Evolutionary conservation across 2,797 vertebrate species (phyloP).

Genomic region (Enoplosus armatus): DNA sequence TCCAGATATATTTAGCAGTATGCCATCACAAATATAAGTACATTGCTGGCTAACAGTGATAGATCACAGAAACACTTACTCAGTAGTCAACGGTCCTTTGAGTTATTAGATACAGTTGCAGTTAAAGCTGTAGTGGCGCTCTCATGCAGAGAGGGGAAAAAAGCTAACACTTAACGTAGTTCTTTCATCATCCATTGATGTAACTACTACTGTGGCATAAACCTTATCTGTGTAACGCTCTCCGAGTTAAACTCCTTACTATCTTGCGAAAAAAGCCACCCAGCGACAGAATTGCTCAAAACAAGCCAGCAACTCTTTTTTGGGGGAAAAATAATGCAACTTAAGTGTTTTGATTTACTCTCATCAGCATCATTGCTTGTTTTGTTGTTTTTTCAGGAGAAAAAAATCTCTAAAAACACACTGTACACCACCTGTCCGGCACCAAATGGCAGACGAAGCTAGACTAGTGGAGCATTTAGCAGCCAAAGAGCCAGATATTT

Average conservation of each 20-base stretch:
- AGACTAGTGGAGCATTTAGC: not conserved
- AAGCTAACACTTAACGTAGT: accelerated
- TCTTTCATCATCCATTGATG: not conserved
- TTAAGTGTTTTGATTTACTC: not conserved
- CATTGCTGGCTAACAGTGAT: not conserved
- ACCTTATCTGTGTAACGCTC: not conserved
- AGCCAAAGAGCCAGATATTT: not conserved
- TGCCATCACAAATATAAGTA: not conserved
- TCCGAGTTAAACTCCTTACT: not conserved
- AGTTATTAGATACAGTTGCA: not conserved
- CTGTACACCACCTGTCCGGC: not conserved
- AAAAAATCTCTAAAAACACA: not conserved
- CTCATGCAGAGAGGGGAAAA: not conserved
- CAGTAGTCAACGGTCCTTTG: not conserved
- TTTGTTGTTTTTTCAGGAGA: no score
- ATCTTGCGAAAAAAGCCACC: not conserved
- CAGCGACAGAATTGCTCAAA: not conserved
- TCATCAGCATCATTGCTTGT: no score
- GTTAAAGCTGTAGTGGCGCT: not conserved
- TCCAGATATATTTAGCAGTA: not conserved
- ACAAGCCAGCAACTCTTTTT: not conserved
- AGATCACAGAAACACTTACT: not conserved
- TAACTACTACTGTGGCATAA: not conserved
- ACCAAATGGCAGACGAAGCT: not conserved
- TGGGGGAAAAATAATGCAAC: not conserved